phyloP scores from a whole-genome alignment of 2,888 invertebrate genomes.

The Lapara coniferarum region DNA sequence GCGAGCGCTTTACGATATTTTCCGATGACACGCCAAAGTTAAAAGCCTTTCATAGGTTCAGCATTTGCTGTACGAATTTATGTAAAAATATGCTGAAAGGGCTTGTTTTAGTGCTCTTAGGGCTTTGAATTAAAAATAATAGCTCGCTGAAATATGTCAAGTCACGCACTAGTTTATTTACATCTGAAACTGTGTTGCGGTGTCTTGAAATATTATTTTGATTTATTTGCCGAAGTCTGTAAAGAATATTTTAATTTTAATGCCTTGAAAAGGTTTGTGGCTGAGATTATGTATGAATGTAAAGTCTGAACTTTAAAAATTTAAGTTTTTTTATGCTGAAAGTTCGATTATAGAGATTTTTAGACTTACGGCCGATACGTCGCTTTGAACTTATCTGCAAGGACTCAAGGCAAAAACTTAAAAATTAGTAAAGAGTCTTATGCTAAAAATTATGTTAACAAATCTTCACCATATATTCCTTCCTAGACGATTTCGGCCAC shows the following conservation, averaged over 20 bases:
- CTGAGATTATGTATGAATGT: too few relatives aligned
- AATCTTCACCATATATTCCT: too few relatives aligned
- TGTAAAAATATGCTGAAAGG: conserved; percentile 36
- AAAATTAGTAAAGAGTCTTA: too few relatives aligned
- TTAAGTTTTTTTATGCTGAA: too few relatives aligned
- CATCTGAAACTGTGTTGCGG: neutral
- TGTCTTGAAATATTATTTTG: conserved; percentile 16
- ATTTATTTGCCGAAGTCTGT: neutral
- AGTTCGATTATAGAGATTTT: too few relatives aligned
- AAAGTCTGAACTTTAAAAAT: too few relatives aligned
- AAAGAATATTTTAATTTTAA: neutral
- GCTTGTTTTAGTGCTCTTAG: conserved; percentile 40
- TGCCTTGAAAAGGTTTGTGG: neutral
- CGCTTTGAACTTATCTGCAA: too few relatives aligned
- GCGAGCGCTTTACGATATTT: conserved; percentile 4
- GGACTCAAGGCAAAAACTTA: too few relatives aligned
- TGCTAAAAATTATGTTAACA: too few relatives aligned
- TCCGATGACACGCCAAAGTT: conserved; percentile 31
- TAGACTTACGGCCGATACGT: too few relatives aligned
- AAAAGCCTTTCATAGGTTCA: conserved; percentile 44
- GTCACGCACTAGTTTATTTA: conserved; percentile 38
- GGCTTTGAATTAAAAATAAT: conserved; percentile 33
- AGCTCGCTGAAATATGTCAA: conserved; percentile 41
- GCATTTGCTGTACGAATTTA: conserved; percentile 39
- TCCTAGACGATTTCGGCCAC: too few relatives aligned